Base-by-base conservation (phyloP, 2,888 invertebrate species). In the Sarcophaga subvicina region DNA sequence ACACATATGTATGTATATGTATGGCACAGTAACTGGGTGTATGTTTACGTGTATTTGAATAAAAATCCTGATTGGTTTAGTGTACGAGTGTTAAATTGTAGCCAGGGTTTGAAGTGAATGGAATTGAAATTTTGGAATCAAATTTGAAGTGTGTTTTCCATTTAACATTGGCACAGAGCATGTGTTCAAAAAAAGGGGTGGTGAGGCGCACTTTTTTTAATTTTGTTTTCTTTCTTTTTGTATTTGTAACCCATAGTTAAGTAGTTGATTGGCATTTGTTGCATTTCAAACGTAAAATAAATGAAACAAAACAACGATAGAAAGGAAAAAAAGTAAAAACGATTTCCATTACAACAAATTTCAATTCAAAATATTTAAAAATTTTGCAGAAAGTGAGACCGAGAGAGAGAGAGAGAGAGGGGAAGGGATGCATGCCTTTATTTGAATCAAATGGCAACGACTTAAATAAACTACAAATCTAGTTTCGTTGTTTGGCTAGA, bases 211-310 rank as follows among this genome's bases (percentile, higher is more conserved):
- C 54, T 12, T 14, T 12, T 12, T 14, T 49, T 49, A 1, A 12
- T 10, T 49, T 49, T n/a, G n/a, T 12, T 49, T 49, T 49, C 14
- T 12, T 14, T 49, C 14, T 17, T 4, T 54, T 12, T 12, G 14
- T 54, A 37, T 70, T 59, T 66, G 72, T 63, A 86, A 83, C 86
- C 72, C 37, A 66, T 67, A 69, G 80, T 80, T 80, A 83, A 83
- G 83, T 80, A 86, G 78, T 86, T 86, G 80, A 83, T 86, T 86
- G 83, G 69, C 69, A 80, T 86, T 86, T 86, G 83, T 86, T 83
- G 86, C 86, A 80, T 86, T 72, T 73, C 20, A 73, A 73, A 37
- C 37, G 37, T 37, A 37, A 37, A 37, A 37, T 37, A 37, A 37
- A 37, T 37, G 37, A 37, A 37, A 37, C 37, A 37, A 37, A 37